A percentile compares a stretch with the other conserved stretches of the same genome.
phyloP scores from a whole-genome alignment of 1,140 invertebrate species.

The Chionoecetes opilio region DNA sequence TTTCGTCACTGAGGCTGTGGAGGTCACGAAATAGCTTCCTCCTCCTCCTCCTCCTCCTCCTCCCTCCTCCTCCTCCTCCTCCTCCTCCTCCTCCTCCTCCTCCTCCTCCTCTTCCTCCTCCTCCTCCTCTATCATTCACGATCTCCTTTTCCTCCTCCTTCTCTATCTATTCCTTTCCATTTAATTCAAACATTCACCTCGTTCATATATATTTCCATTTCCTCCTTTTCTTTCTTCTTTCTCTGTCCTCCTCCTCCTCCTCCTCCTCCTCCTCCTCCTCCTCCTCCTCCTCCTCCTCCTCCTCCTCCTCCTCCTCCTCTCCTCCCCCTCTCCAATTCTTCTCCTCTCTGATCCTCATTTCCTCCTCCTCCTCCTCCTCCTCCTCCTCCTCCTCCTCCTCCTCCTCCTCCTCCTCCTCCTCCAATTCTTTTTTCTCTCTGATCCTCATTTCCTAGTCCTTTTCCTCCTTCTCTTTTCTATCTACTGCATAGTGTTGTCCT shows the following conservation, averaged over 20 bases:
- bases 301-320: neutral
- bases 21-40: neutral
- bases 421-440: neutral
- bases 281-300: slow-evolving; percentile 20
- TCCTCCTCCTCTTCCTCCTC: neutral
- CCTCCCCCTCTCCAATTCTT: neutral
- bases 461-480: neutral
- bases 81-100: neutral
- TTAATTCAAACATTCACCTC: no score
- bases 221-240: neutral
- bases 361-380: neutral
- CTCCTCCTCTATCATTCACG: no score
- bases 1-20: neutral
- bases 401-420: neutral
- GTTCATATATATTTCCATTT: no score
- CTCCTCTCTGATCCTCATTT: neutral
- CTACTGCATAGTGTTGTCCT: no score
- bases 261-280: slow-evolving; percentile 31
- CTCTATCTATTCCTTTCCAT: no score
- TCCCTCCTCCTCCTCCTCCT: neutral
- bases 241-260: neutral
- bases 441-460: neutral
- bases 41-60: slow-evolving; percentile 32
- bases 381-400: neutral
- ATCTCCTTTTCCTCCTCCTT: no score